These are phyloP conservation scores for Scaptodrosophila lebanonensis DNA, from an alignment of 1,140 invertebrate species.

Conservation along the genomic window DNA sequence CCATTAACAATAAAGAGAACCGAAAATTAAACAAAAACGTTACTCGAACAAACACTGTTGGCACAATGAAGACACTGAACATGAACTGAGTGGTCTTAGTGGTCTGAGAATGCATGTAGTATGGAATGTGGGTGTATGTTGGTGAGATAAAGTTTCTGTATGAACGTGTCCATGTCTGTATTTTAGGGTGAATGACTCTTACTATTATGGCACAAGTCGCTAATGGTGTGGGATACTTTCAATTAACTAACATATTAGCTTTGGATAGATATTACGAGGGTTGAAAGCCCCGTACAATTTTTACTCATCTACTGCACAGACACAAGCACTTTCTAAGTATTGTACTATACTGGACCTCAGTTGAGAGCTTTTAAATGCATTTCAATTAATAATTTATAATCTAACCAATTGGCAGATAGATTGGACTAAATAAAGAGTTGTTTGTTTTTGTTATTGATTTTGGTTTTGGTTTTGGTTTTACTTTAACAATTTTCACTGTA, in stretches of 20 bases:
- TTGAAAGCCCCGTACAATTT: constrained; percentile 33
- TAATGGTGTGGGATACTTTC: too few species aligned
- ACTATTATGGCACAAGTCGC: constrained; percentile 23
- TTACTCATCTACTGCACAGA: constrained; percentile 62
- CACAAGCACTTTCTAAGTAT: constrained; percentile 71
- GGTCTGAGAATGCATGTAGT: constrained; percentile 32
- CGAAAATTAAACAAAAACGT: neutral
- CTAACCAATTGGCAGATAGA: constrained; percentile 30
- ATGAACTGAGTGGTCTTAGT: constrained; percentile 21
- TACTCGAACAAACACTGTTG: constrained; percentile 34
- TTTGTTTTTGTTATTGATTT: constrained; percentile 22
- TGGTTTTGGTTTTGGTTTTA: constrained; percentile 20
- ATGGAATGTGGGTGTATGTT: constrained; percentile 19
- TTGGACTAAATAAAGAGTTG: too few species aligned
- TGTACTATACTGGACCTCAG: constrained; percentile 37
- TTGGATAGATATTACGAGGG: too few species aligned
- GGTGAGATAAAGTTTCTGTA: constrained; percentile 10
- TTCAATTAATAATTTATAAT: constrained; percentile 25
- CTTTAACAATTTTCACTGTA: constrained; percentile 45
- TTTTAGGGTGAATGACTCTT: constrained; percentile 43
- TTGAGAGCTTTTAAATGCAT: constrained; percentile 39
- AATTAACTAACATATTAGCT: too few species aligned
- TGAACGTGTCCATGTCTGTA: constrained; percentile 18
- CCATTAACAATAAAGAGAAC: too few species aligned
- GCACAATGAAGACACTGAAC: too few species aligned